Base-by-base conservation (phyloP, 2,797 vertebrate genomes). In the Hylomyscus alleni region DNA sequence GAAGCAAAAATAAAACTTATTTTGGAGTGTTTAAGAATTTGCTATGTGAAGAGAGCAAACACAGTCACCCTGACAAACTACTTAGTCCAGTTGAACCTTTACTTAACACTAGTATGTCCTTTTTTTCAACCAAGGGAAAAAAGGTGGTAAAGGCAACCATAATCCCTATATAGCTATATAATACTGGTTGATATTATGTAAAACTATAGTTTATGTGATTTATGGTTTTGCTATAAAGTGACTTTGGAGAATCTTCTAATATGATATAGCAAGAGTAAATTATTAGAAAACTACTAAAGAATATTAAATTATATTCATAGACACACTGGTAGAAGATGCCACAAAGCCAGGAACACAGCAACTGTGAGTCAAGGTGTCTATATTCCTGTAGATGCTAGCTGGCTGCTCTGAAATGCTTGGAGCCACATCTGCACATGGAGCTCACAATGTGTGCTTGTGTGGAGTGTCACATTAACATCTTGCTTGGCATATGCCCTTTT, bases 1-100 rank as follows among this genome's bases (percentile, higher is more conserved):
- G 78, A 94, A 93, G 73, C 65, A 94, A 96, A 97, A 84, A 26
- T 69, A 89, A 96, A 97, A 90, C 10, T 93, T 80, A 82, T 8
- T 80, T 72, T 93, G 40, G 20, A 10, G 22, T 92, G 91, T 97
- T 44, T n/a, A 83, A 95, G 60, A 87, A 19, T 90, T 52, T 83
- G 58, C 72, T 92, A 37, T 20, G 58, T 62, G 60, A 73, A 13
- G 34, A 96, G 80, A 93, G 14, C 31, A 93, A 69, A 90, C 58
- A 91, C 8, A 87, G 47, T 29, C 31, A 50, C 67, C 34, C 10
- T 62, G 50, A n/a, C 15, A 58, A 40, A 22, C 54, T 22, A 6
- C 37, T 86, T 58, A 78, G 2, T 84, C 40, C 29, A 11, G 4
- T 88, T 2, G n/a, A 91, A 88, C 67, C 15, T 22, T 29, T 54